Evolutionary conservation across 1,140 invertebrate species (phyloP).

Genomic region (Ceratina australensis): DNA sequence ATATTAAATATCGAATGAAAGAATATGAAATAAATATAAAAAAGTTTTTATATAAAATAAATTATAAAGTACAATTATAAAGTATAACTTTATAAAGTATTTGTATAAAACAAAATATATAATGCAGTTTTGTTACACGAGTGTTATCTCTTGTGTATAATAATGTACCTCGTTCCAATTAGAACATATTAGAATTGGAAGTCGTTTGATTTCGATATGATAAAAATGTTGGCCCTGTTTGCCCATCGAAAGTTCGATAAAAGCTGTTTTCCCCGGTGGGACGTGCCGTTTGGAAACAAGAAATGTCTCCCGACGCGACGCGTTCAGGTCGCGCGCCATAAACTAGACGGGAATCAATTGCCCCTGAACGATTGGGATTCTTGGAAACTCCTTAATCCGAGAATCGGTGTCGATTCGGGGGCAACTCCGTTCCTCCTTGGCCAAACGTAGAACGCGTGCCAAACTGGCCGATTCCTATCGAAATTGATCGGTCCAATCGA

Average conservation of each 20-base stretch:
- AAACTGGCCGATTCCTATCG: slow-evolving; percentile 10
- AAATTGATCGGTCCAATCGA: slow-evolving; percentile 39
- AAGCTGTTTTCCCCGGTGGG: slow-evolving; percentile 13
- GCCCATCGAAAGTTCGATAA: not conserved
- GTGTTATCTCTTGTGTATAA: too few relatives aligned
- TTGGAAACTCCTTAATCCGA: slow-evolving; percentile 27
- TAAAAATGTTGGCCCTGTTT: slow-evolving; percentile 1
- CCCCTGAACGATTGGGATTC: slow-evolving; percentile 24
- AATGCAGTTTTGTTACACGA: too few relatives aligned
- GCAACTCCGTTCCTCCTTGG: not conserved
- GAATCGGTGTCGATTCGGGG: slow-evolving; percentile 6
- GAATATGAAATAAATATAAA: too few relatives aligned
- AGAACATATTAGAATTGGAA: too few relatives aligned
- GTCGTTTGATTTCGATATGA: not conserved
- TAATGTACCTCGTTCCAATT: too few relatives aligned
- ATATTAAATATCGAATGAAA: too few relatives aligned
- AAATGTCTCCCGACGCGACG: not conserved
- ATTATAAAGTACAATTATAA: too few relatives aligned
- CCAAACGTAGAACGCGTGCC: slow-evolving; percentile 30
- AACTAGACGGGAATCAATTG: slow-evolving; percentile 29
- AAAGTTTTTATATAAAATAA: too few relatives aligned
- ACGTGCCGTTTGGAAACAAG: slow-evolving; percentile 4
- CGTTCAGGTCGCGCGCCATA: slow-evolving; percentile 1
- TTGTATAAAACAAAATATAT: too few relatives aligned
- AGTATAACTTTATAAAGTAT: too few relatives aligned